Percentiles rank a stretch among this genome's conserved stretches.
These are phyloP conservation scores for Pelobates cultripes DNA, from an alignment of 2,797 vertebrate species.

Conservation along the genomic window DNA sequence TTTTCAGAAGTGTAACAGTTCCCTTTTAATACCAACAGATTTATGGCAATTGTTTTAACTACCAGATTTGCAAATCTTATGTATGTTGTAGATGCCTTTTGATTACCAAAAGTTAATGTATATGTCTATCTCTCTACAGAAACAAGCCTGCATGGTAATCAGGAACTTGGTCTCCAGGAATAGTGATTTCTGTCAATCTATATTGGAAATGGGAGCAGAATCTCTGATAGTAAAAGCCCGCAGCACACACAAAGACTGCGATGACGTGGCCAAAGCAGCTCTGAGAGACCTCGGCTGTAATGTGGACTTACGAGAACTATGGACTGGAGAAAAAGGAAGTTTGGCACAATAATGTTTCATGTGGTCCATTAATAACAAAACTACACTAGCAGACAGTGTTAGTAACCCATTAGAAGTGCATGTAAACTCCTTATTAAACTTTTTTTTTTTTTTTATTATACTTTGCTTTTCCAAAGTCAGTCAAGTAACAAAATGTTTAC, in stretches of 20 bases:
- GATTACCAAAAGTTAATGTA: not conserved
- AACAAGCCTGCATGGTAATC: constrained; percentile 92
- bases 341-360: constrained; percentile 72
- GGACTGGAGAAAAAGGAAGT: constrained; percentile 92
- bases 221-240: constrained; percentile 82
- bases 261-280: constrained; percentile 85
- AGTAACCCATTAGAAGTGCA: not conserved
- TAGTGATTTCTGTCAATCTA: constrained; percentile 75
- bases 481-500: not conserved
- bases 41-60: too few species aligned
- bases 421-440: not conserved
- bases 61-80: too few species aligned
- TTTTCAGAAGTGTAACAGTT: too few species aligned
- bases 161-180: constrained; percentile 88
- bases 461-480: not conserved
- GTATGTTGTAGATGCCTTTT: not conserved
- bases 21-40: too few species aligned
- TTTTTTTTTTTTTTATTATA: constrained; percentile 1
- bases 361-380: not conserved
- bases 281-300: constrained; percentile 91
- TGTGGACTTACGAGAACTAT: constrained; percentile 90
- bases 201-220: constrained; percentile 93
- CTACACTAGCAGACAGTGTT: not conserved
- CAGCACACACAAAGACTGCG: constrained; percentile 79
- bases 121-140: constrained; percentile 70